Base-by-base conservation (phyloP, 23 tunicate genomes). In the Ascidia mentula region DNA sequence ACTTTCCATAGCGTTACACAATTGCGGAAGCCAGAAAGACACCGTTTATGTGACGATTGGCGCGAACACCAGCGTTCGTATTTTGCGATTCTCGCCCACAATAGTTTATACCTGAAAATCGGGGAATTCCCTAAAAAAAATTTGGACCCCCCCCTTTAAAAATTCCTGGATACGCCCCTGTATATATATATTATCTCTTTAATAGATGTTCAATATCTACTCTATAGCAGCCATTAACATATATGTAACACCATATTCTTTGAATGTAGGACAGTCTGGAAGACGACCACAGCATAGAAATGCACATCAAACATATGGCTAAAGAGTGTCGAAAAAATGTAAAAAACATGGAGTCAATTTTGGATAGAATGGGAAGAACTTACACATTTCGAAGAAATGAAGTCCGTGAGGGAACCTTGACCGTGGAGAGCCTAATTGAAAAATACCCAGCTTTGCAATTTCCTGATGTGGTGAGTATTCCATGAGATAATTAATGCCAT, bases 381-480 rank as follows among this genome's bases (percentile, higher is more conserved):
- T 69, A 33, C 74, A 33, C 38, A 12, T 71, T 71, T 71, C 74
- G 74, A 71, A 33, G 38, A 71, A 71, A 71, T 33, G 74, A 71
- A 71, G 37, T 33, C 38, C 74, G 38, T 33, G 74, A 71, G 6
- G 74, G 74, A 33, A 34, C 74, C 37, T 33, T 71, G 74, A 71
- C 74, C 8, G 38, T 71, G 74, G 38, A 71, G 8, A 34, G 8
- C 34, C 37, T 71, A 33, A 33, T 71, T 71, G 74, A 71, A 71
- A 71, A 71, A 71, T 71, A 71, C 38, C 74, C 74, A 4, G 74
- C 74, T 33, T 71, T 71, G 37, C 74, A 71, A 71, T 71, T 33
- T 71, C 74, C 74, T 71, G 74, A 33, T 71, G 74, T 71, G 74
- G 74, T 71, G 74, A 71, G 74, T 71, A 71, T 33, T 33, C 74